These are phyloP conservation scores for Balanococcus diminutus DNA, from an alignment of 2,888 invertebrate genomes.

Conservation along the genomic window DNA sequence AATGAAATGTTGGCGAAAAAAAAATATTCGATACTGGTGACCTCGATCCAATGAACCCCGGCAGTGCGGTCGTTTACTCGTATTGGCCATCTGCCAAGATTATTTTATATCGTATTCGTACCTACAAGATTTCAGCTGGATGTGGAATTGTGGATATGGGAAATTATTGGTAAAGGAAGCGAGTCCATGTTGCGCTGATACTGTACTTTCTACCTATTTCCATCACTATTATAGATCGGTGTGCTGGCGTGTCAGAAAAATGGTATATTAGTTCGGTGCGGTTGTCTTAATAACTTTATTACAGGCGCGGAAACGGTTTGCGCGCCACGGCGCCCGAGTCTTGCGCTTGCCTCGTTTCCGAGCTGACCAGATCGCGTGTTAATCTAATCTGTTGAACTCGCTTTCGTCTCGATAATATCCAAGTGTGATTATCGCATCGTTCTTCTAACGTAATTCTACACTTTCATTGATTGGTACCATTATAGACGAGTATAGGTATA, in stretches of 20 bases:
- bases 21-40: neutral
- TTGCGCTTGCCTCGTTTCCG: neutral
- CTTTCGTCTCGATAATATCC: constrained; percentile 9
- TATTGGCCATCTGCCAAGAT: neutral
- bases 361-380: neutral
- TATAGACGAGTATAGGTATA: no score
- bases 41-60: neutral
- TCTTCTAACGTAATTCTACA: neutral
- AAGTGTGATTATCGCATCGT: constrained; percentile 17
- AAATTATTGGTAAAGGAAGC: neutral
- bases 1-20: neutral
- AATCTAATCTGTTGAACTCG: neutral
- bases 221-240: neutral
- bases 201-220: neutral
- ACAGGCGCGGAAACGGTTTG: neutral
- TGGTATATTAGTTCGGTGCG: neutral
- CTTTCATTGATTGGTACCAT: neutral
- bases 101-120: neutral
- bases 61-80: neutral
- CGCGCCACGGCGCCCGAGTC: neutral
- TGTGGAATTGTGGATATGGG: neutral
- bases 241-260: neutral
- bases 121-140: neutral
- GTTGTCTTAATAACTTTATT: neutral
- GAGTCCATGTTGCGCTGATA: neutral